Conservation (phyloP, 2,888 invertebrate genomes). For the Eubasilissa splendida region DNA sequence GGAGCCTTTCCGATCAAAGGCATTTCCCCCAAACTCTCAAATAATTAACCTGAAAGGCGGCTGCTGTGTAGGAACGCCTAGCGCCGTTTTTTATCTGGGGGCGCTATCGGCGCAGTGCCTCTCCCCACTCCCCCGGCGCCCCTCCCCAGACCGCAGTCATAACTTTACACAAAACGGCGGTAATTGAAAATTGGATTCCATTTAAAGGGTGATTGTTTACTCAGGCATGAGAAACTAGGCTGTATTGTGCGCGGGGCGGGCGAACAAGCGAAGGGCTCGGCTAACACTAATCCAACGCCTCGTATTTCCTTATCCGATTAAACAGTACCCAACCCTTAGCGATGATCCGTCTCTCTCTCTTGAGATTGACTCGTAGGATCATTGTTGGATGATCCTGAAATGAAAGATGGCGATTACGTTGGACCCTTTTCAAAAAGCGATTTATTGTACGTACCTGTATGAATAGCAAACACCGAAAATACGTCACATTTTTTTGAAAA, state of each 20-base stretch:
- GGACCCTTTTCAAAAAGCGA: constrained; percentile 31
- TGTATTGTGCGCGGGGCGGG: constrained; percentile 55
- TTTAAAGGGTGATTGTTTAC: constrained; percentile 58
- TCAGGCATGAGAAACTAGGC: constrained; percentile 57
- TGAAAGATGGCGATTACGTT: constrained; percentile 34
- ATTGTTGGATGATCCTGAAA: constrained; percentile 40
- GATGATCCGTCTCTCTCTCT: constrained; percentile 36
- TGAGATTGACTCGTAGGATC: constrained; percentile 49
- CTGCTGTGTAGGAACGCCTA: constrained; percentile 48
- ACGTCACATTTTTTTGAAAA: too few species aligned
- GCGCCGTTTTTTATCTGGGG: constrained; percentile 51
- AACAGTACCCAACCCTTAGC: constrained; percentile 42
- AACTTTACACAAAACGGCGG: constrained; percentile 58
- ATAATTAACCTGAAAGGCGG: constrained; percentile 57
- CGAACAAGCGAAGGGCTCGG: constrained; percentile 56
- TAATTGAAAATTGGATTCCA: constrained; percentile 59
- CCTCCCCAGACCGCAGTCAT: constrained; percentile 26
- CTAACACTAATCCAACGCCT: constrained; percentile 58
- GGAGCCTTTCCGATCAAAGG: constrained; percentile 43
- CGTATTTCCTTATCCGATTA: constrained; percentile 59
- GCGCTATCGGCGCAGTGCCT: constrained; percentile 41
- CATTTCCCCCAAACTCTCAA: constrained; percentile 52
- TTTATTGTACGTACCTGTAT: constrained; percentile 21
- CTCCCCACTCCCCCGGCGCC: constrained; percentile 33
- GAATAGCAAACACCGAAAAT: too few species aligned